phyloP scores from a whole-genome alignment of 2,888 invertebrate genomes.

The Eucriotettix oculatus region DNA sequence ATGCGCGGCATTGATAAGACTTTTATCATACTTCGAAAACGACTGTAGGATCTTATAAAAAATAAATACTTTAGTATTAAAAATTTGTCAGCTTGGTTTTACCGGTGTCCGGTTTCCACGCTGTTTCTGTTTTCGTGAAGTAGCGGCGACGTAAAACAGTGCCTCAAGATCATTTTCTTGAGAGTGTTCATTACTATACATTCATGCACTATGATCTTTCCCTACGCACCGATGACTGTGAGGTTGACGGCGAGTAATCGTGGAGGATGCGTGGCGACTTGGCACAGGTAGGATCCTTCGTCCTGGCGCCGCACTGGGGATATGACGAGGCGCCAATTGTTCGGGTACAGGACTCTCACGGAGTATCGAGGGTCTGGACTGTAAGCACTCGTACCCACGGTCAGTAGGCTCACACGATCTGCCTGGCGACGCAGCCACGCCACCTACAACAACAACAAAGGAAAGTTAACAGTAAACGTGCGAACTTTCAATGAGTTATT shows the following conservation, averaged over 20 bases:
- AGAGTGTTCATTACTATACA: no score
- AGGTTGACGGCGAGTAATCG: slow-evolving; percentile 57
- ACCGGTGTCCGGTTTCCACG: no score
- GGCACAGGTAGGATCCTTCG: slow-evolving; percentile 61
- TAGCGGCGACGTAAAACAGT: no score
- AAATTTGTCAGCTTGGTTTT: no score
- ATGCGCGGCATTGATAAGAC: no score
- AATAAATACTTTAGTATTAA: no score
- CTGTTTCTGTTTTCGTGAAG: no score
- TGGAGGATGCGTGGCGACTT: slow-evolving; percentile 66
- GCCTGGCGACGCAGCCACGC: slow-evolving; percentile 49
- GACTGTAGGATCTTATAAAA: no score
- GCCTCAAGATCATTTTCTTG: no score
- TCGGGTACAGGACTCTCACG: slow-evolving; percentile 50
- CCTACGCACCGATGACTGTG: slow-evolving; percentile 50
- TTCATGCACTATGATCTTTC: no score
- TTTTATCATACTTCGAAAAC: no score
- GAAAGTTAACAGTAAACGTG: not conserved
- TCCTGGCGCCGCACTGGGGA: slow-evolving; percentile 54
- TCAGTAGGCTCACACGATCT: slow-evolving; percentile 45
- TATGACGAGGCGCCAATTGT: slow-evolving; percentile 53
- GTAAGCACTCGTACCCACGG: slow-evolving; percentile 45
- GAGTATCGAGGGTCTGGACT: slow-evolving; percentile 45
- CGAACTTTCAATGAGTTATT: no score
- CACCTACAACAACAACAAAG: slow-evolving; percentile 30